Percentiles rank a stretch among this genome's conserved stretches.
Conservation (phyloP, 2,888 invertebrate species). For the Clanis bilineata region DNA sequence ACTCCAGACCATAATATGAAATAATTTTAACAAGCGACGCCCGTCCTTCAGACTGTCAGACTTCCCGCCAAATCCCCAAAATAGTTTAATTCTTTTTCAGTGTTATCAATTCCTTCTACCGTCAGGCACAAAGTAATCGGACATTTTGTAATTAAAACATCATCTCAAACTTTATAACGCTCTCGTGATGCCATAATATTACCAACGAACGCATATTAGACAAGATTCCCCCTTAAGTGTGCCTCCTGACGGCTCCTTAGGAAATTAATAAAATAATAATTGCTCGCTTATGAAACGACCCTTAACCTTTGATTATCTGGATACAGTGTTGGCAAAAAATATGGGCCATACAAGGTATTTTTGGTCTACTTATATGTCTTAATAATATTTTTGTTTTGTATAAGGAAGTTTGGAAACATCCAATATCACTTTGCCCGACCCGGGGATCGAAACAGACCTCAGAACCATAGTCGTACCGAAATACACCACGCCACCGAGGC, state of each 20-base stretch:
- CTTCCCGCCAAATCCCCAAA: no score
- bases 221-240: slow-evolving; percentile 31
- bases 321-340: slow-evolving; percentile 31
- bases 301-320: slow-evolving; percentile 42
- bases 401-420: no score
- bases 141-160: slow-evolving; percentile 4
- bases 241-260: slow-evolving; percentile 36
- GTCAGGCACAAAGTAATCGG: not conserved
- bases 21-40: no score
- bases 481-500: no score
- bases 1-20: no score
- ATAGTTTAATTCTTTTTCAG: no score
- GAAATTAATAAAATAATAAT: slow-evolving; percentile 66
- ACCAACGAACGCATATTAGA: slow-evolving; percentile 43
- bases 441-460: no score
- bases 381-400: not conserved
- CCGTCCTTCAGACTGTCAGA: no score
- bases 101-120: no score
- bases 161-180: slow-evolving; percentile 9
- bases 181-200: slow-evolving; percentile 31
- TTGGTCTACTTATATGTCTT: not conserved
- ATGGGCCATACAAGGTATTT: not conserved
- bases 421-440: no score
- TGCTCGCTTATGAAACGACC: slow-evolving; percentile 43
- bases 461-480: no score